phyloP scores from a whole-genome alignment of 2,113 vertebrate species.

The Micronycteris hirsuta region DNA sequence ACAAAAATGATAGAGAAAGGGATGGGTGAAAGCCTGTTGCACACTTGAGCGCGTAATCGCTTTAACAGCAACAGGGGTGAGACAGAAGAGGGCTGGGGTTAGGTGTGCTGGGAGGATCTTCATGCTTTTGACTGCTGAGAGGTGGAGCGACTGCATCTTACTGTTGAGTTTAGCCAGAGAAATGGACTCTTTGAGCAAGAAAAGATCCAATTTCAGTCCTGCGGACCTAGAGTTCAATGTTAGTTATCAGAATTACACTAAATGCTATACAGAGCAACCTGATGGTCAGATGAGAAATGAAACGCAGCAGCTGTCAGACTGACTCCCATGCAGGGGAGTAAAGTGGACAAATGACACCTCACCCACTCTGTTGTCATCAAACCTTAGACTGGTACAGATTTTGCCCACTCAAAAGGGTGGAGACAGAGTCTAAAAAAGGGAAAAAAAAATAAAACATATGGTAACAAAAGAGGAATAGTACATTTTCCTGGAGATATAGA shows the following conservation, averaged over 20 bases:
- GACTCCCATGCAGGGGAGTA: neutral
- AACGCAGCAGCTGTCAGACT: neutral
- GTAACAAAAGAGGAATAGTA: slow-evolving; percentile 23
- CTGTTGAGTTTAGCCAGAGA: neutral
- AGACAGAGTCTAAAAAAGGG: neutral
- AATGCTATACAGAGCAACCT: neutral
- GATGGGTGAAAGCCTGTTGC: neutral
- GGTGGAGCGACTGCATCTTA: neutral
- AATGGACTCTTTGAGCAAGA: neutral
- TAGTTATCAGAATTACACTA: neutral
- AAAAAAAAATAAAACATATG: neutral
- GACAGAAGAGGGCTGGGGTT: neutral
- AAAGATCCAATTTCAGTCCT: neutral
- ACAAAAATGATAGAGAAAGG: neutral
- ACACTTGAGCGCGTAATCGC: neutral
- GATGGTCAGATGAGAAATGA: neutral
- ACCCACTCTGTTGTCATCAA: neutral
- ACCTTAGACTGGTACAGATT: neutral
- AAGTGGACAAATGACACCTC: neutral
- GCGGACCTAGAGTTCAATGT: neutral
- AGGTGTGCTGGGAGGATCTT: neutral
- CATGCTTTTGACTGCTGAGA: neutral
- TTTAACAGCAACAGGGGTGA: neutral
- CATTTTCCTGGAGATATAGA: slow-evolving; percentile 37
- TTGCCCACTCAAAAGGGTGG: neutral